These are phyloP conservation scores for Bathynomus jamesi DNA, from an alignment of 1,140 invertebrate genomes.

Conservation along the genomic window DNA sequence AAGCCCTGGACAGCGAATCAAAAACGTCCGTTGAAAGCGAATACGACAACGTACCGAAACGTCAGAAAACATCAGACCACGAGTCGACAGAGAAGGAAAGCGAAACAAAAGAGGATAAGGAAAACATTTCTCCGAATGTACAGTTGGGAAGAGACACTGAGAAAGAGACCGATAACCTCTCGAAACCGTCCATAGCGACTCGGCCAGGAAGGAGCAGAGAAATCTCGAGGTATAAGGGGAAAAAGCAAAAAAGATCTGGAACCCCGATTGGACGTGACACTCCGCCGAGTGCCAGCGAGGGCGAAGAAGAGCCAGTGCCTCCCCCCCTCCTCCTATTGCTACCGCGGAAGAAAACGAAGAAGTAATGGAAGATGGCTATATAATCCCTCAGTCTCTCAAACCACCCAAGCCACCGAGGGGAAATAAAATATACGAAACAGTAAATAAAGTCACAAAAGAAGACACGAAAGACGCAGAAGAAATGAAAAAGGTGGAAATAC, in stretches of 20 bases:
- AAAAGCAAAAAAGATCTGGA: slow-evolving; percentile 23
- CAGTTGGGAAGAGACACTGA: background rate
- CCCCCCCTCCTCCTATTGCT: slow-evolving; percentile 16
- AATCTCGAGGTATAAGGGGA: slow-evolving; percentile 16
- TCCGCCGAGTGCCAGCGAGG: background rate
- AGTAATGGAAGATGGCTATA: slow-evolving; percentile 30
- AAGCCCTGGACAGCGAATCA: background rate
- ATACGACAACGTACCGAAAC: slow-evolving; percentile 21
- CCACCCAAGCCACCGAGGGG: slow-evolving; percentile 26
- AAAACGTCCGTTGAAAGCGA: slow-evolving; percentile 17
- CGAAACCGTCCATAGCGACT: background rate
- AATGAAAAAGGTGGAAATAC: background rate
- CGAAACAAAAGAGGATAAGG: slow-evolving; percentile 1
- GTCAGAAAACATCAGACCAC: background rate
- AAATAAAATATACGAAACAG: slow-evolving; percentile 25
- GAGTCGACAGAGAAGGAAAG: background rate
- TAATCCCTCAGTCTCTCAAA: slow-evolving; percentile 25
- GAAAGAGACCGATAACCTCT: background rate
- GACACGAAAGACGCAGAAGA: background rate
- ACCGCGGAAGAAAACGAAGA: background rate
- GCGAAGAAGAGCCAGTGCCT: background rate
- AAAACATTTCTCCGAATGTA: slow-evolving; percentile 8
- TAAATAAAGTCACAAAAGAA: background rate
- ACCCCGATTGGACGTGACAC: slow-evolving; percentile 17
- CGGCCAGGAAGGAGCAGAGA: slow-evolving; percentile 9